Base-by-base conservation (phyloP, 2,888 invertebrate species). In the Chromoteleia sp. region DNA sequence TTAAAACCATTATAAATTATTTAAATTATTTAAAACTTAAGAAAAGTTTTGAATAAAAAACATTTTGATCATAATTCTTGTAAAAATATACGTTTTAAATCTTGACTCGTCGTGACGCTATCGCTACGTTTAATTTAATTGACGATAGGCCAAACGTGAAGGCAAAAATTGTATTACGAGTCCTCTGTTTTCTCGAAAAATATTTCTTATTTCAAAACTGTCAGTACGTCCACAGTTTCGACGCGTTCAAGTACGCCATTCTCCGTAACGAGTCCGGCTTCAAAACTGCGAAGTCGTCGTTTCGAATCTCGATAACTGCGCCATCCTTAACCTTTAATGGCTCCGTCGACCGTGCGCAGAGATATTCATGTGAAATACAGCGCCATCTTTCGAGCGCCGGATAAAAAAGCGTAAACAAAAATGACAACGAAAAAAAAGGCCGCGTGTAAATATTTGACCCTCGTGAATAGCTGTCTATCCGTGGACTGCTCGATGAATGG, bases 401-500 rank as follows among this genome's bases (percentile, higher is more conserved):
- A 36, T 6, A 8, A 14, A 17, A 56, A 56, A 17, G 19, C 17
- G 8, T 0, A 30, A n/a, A 48, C 43, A 15, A 43, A 59, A 25
- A 58, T 15, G 10, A 41, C 21, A 61, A 41, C 12, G 19, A 33
- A 25, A 54, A 63, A 43, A 29, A 25, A 12, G 21, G 17, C 29
- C 29, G 43, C 61, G 50, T 65, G 48, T 50, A 36, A 50, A 65
- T 65, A 65, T 65, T 65, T 65, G 65, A 65, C 50, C 65, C 65
- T 19, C 50, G 50, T 41, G 54, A 67, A 67, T 67, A 41, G 54
- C 67, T 33, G 56, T 56, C 70, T 58, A 58, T 70, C 58, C 58
- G 36, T 48, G 39, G 45, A 43, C 36, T 17, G 48, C 21, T 70
- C 70, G 70, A 58, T 70, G 70, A 70, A 70, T 58, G 58, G 70